A percentile compares a stretch with the other conserved stretches of the same genome.
Evolutionary conservation across 2,888 invertebrate species (phyloP).

Genomic region (Scaptodrosophila latifasciaeformis): DNA sequence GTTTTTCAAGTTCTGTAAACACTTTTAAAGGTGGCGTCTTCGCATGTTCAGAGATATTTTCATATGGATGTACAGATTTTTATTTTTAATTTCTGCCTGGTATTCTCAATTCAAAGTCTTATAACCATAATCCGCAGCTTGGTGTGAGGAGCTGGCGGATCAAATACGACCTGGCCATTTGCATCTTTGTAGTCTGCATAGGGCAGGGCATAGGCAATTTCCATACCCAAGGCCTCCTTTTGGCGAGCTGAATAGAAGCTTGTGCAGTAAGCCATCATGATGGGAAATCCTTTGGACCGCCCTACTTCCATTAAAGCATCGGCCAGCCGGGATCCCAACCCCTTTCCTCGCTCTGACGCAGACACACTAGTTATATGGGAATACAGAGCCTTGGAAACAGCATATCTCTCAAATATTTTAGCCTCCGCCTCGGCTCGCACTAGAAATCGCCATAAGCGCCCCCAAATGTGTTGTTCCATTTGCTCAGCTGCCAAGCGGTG

Average conservation of each 20-base stretch:
- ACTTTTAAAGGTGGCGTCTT: too few relatives aligned
- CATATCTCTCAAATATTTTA: constrained; percentile 42
- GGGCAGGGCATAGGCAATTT: constrained; percentile 32
- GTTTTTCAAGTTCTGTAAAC: too few relatives aligned
- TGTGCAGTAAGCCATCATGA: constrained; percentile 45
- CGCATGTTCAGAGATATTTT: too few relatives aligned
- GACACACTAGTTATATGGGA: constrained; percentile 39
- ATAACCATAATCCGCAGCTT: constrained; percentile 12
- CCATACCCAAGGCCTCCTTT: constrained; percentile 45
- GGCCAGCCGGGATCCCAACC: constrained; percentile 39
- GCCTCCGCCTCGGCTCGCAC: constrained; percentile 39
- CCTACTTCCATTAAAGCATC: constrained; percentile 39
- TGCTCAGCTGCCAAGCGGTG: background rate
- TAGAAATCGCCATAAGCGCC: constrained; percentile 30
- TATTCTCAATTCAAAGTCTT: constrained; percentile 10
- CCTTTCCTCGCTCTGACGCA: constrained; percentile 34
- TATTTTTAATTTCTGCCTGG: too few relatives aligned
- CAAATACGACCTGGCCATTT: constrained; percentile 36
- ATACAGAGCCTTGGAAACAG: constrained; percentile 35
- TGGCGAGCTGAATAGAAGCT: constrained; percentile 48
- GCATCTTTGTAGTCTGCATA: constrained; percentile 44
- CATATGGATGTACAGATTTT: too few relatives aligned
- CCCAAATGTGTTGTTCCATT: constrained; percentile 22
- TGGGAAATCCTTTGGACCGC: constrained; percentile 34
- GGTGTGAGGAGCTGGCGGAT: constrained; percentile 39